Evolutionary conservation across 2,113 vertebrate genomes (phyloP), one percentile per base, ranked within the genome.

Genomic region (Chelonoidis abingdonii): DNA sequence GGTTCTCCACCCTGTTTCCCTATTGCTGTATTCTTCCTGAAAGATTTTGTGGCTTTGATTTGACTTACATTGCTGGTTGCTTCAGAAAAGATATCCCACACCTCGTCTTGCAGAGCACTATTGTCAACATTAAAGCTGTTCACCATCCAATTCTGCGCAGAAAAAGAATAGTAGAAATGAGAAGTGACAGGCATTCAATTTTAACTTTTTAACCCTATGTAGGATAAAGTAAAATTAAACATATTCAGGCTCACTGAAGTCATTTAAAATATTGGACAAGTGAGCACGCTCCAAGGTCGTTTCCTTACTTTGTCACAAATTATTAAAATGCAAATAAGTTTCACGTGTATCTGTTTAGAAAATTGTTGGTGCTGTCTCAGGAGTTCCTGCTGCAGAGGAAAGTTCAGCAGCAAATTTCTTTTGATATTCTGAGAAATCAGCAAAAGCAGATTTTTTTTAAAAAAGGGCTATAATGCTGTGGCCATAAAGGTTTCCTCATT

Each of bases 81-180:
- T 97, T 99, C 98, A 6, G 98, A 97, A 89, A 99, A 98, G 95
- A 99, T 98, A 85, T 98, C 97, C 99, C 99, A 99, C 93, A 99
- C 99, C 86, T 99, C 98, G 57, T 99, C 98, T 52, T 99, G 98
- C 25, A 99, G 82, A 52, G 76, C 83, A 3, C 97, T 90, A 89
- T 98, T 98, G 13, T 94, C 52, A 95, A 99, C 98, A 94, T 96
- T 99, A 76, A 99, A 97, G 95, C 99, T 99, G 98, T 99, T 99
- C 96, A 97, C 98, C 98, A 99, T 99, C 99, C 99, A 99, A 89
- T 99, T 99, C 99, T 99, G 84, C 65, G 47, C 65, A 94, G 35
- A 21, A 54, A 85, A 62, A 90, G 88, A 80, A 69, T 19, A 38
- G 1, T 2, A 92, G 17, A 41, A 72, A 6, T 38, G 49, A 72